Evolutionary conservation across 2,797 vertebrate genomes (phyloP).

Genomic region (Caiman crocodilus): DNA sequence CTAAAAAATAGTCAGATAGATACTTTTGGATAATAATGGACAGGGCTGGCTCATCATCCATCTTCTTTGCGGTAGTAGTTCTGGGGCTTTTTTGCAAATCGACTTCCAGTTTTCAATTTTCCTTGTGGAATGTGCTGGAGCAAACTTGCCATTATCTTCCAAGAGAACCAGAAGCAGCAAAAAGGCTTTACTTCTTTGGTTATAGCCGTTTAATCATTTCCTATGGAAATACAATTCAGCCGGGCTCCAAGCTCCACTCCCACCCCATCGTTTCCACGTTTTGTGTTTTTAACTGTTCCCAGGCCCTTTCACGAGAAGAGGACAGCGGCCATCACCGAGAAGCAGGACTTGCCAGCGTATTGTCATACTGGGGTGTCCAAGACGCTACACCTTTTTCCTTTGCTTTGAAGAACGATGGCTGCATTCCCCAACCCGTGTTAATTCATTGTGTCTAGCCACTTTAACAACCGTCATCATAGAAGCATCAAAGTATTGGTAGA

Average conservation of each 20-base stretch:
- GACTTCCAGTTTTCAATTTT: conserved; percentile 23
- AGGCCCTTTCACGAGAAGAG: neutral
- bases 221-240: neutral
- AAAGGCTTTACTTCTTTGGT: neutral
- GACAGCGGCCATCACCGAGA: neutral
- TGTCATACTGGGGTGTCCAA: too few relatives aligned
- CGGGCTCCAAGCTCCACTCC: too few relatives aligned
- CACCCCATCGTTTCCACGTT: fast-evolving
- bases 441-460: neutral
- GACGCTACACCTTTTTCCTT: neutral
- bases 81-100: neutral
- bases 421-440: neutral
- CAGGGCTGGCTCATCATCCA: conserved; percentile 33
- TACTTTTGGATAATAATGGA: conserved; percentile 50
- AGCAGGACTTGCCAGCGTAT: neutral
- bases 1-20: conserved; percentile 50
- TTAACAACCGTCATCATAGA: too few relatives aligned
- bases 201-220: neutral
- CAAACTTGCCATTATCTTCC: neutral
- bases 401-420: neutral
- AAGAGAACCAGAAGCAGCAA: fast-evolving
- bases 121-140: neutral
- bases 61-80: conserved; percentile 44
- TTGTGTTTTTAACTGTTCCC: neutral
- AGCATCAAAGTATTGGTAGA: neutral